Conservation (phyloP, 2,888 invertebrate species). For the Molanna angustata region DNA sequence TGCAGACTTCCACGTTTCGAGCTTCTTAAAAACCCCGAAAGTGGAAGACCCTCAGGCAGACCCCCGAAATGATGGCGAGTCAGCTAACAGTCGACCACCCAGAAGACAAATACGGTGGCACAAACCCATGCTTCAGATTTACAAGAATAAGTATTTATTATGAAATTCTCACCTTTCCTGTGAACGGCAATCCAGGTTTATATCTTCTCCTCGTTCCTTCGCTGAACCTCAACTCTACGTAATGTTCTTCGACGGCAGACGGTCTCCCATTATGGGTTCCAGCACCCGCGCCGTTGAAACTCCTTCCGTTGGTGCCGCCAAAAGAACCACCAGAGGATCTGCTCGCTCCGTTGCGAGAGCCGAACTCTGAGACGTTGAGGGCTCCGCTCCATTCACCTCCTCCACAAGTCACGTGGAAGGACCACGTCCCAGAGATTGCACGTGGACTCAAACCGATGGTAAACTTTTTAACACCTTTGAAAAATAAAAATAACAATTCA, state of each 20-base stretch:
- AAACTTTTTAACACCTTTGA: constrained; percentile 59
- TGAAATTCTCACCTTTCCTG: constrained; percentile 57
- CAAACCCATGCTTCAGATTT: too few species aligned
- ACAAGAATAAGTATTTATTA: too few species aligned
- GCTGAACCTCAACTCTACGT: constrained; percentile 63
- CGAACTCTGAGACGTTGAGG: constrained; percentile 52
- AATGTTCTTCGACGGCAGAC: constrained; percentile 65
- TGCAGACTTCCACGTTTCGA: too few species aligned
- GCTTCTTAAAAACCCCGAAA: too few species aligned
- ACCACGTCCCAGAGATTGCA: constrained; percentile 59
- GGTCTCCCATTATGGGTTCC: constrained; percentile 51
- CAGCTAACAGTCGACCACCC: too few species aligned
- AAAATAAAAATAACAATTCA: constrained; percentile 16
- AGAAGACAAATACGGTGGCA: too few species aligned
- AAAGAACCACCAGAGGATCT: constrained; percentile 49
- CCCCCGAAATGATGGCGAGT: too few species aligned
- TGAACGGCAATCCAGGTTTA: constrained; percentile 65
- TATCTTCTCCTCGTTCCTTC: constrained; percentile 63
- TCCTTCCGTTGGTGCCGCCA: constrained; percentile 37
- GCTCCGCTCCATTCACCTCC: constrained; percentile 56
- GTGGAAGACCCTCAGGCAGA: too few species aligned
- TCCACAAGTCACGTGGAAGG: constrained; percentile 54
- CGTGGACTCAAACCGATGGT: constrained; percentile 55
- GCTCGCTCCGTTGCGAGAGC: constrained; percentile 51
- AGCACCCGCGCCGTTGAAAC: constrained; percentile 38